Percentiles rank a stretch among this genome's conserved stretches.
These are phyloP conservation scores for Anser cygnoides DNA, from an alignment of 2,113 vertebrate genomes.

Conservation along the genomic window DNA sequence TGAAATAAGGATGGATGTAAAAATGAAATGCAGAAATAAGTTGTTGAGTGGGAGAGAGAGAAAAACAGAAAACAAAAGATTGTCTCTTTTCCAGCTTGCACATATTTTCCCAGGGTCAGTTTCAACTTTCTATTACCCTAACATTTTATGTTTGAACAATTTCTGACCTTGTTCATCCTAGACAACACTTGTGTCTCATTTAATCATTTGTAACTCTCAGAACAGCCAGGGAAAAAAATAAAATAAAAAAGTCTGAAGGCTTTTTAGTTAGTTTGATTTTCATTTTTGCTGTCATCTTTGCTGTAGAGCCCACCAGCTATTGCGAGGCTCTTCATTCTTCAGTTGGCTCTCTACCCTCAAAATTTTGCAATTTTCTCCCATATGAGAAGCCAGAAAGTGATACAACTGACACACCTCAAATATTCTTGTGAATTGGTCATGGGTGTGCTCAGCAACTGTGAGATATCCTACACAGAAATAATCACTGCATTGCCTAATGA, in stretches of 20 bases:
- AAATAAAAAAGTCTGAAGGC: neutral
- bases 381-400: neutral
- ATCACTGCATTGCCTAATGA: neutral
- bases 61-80: neutral
- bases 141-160: conserved; percentile 6
- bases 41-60: neutral
- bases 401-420: neutral
- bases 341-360: neutral
- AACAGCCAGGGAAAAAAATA: neutral
- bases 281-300: conserved; percentile 25
- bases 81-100: neutral
- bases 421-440: neutral
- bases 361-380: neutral
- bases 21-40: neutral
- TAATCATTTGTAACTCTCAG: conserved; percentile 37
- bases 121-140: conserved; percentile 13
- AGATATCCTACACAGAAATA: neutral
- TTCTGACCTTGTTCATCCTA: conserved; percentile 52
- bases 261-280: conserved; percentile 6
- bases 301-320: neutral
- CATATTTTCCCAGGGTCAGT: conserved; percentile 38
- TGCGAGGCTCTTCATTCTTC: neutral
- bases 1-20: neutral
- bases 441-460: neutral
- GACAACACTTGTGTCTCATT: conserved; percentile 21